Conservation (phyloP, 2,797 vertebrate species). For the Crypturellus tataupa region DNA sequence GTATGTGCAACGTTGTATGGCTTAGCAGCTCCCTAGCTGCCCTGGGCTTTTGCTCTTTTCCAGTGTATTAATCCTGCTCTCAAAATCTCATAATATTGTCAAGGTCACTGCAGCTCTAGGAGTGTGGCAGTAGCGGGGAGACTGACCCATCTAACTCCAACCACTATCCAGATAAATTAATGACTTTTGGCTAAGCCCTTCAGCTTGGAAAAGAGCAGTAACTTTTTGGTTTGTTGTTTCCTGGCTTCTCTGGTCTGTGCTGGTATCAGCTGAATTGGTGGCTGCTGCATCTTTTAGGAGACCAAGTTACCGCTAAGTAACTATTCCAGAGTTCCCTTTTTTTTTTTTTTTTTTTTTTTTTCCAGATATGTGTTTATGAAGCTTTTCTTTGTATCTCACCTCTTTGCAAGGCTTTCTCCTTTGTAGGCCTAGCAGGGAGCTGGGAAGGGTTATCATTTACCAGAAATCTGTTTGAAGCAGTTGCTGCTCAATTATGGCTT, state of each 20-base stretch:
- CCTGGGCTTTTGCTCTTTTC: background rate
- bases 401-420: background rate
- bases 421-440: background rate
- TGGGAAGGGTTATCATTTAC: background rate
- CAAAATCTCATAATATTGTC: background rate
- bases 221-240: background rate
- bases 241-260: background rate
- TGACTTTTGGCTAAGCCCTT: background rate
- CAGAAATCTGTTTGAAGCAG: background rate
- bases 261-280: background rate
- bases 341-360: background rate
- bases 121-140: background rate
- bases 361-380: background rate
- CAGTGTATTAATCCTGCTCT: background rate
- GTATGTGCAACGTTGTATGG: background rate
- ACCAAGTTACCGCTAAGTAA: background rate
- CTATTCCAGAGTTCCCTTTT: background rate
- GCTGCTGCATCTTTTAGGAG: background rate
- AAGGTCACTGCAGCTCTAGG: background rate
- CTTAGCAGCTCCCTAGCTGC: background rate
- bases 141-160: background rate
- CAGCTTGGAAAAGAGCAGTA: background rate
- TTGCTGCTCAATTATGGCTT: background rate
- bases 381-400: background rate
- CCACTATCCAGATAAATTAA: no score